Evolutionary conservation across 2,797 vertebrate species (phyloP).

Genomic region (Cuniculus paca): DNA sequence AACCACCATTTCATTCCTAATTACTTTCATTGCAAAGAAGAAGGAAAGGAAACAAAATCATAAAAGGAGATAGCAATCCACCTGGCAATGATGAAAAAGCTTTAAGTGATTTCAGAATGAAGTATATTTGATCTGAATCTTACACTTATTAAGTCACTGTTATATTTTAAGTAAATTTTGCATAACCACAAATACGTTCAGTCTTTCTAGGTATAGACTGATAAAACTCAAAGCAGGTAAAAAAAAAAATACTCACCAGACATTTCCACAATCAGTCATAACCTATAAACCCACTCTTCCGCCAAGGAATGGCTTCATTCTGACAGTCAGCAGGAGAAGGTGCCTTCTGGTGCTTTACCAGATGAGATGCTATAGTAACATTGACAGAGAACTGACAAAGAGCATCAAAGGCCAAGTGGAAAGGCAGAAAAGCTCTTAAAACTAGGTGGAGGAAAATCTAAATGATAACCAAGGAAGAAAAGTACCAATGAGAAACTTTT

Average conservation of each 20-base stretch:
- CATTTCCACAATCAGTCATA: neutral
- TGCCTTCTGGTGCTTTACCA: neutral
- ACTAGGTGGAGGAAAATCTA: neutral
- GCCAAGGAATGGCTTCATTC: neutral
- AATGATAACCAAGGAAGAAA: neutral
- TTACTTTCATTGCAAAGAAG: slow-evolving; percentile 58
- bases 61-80: neutral
- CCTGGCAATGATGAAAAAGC: neutral
- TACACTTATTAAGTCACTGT: neutral
- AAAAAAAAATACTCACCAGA: slow-evolving; percentile 14
- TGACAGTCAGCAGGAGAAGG: neutral
- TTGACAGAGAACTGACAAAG: neutral
- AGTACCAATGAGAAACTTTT: neutral
- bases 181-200: neutral
- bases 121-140: neutral
- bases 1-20: slow-evolving; percentile 6
- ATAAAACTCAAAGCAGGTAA: neutral
- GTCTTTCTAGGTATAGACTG: neutral
- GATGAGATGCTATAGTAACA: neutral
- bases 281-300: neutral
- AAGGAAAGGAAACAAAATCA: slow-evolving; percentile 67
- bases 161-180: neutral
- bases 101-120: neutral
- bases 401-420: neutral
- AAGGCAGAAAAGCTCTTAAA: neutral